Evolutionary conservation across 2,113 vertebrate species (phyloP).

Genomic region (Dipodomys ordii): DNA sequence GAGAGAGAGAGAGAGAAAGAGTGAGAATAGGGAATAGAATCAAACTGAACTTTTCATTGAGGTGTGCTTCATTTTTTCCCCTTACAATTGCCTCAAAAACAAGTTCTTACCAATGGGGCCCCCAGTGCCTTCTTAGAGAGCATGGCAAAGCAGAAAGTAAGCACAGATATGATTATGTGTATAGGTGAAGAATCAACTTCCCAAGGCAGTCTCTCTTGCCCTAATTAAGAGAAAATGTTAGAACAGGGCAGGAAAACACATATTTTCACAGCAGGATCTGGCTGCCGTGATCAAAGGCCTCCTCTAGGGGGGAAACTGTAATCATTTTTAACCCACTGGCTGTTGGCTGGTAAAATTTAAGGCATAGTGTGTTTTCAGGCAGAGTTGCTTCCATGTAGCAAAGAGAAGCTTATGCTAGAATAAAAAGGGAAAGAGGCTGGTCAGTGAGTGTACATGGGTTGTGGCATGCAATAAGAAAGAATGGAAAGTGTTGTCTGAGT

Average conservation of each 20-base stretch:
- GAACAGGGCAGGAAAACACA: slow-evolving; percentile 10
- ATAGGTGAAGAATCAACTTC: slow-evolving; percentile 57
- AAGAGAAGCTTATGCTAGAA: not conserved
- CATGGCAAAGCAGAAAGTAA: not conserved
- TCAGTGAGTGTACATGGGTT: not conserved
- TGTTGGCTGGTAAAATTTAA: slow-evolving; percentile 42
- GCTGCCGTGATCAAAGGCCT: slow-evolving; percentile 51
- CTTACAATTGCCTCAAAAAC: slow-evolving; percentile 48
- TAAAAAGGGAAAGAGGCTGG: not conserved
- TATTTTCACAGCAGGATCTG: slow-evolving; percentile 48
- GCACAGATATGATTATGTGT: not conserved
- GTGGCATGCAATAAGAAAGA: not conserved
- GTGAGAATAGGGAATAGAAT: slow-evolving; percentile 27
- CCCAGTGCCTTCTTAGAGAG: slow-evolving; percentile 32
- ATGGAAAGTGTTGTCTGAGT: not conserved
- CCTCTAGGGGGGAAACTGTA: slow-evolving; percentile 48
- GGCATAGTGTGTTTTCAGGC: not conserved
- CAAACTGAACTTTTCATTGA: slow-evolving; percentile 55
- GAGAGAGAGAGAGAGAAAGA: not conserved
- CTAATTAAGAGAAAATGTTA: slow-evolving; percentile 72
- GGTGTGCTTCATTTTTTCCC: slow-evolving; percentile 41
- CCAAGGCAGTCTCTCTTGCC: slow-evolving; percentile 10
- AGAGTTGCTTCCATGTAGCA: not conserved
- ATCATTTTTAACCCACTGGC: slow-evolving; percentile 62
- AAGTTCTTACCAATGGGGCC: slow-evolving; percentile 25